Evolutionary conservation across 2,797 vertebrate genomes (phyloP), one percentile per base, ranked within the genome.

Genomic region (Sebastes variabilis): DNA sequence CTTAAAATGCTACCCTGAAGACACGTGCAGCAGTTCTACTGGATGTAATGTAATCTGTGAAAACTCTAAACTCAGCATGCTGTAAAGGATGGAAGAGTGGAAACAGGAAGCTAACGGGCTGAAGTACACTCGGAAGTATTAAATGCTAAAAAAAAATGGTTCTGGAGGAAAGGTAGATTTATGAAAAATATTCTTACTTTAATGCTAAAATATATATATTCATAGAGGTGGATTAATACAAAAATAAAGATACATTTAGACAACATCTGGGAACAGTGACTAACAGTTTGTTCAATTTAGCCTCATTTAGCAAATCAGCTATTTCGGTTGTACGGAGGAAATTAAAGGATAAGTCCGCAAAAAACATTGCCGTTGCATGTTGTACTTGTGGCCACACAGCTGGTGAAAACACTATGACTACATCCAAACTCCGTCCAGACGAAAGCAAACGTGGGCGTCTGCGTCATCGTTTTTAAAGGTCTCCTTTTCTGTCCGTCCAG

Each of bases 121-220:
- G 30, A 78, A 71, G 74, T 14, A 74, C 71, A 82, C 87, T 69
- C 74, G 1, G 58, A 81, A 73, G 54, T 66, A 32, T 59, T 58
- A 54, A 65, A 72, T 4, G 14, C 64, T 78, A 69, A 59, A 62
- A 52, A 66, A 46, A 59, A 52, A 6, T 12, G 8, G 55, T 54
- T 42, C 62, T 6, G 46, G 8, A 73, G 24, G 25, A 10, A 70
- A 29, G 54, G n/a, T 9, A 32, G 2, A 74, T 72, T 36, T 34
- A 36, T 67, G 62, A 79, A 79, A 85, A 75, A 81, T 67, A 61
- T 20, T 65, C 32, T 27, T 4, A 66, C 10, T 58, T 3, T 66
- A 65, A 29, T 49, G 10, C 25, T 34, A 70, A 76, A 71, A 84
- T 82, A 14, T 22, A 77, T 58, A 83, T 42, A 61, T 67, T 64